Conservation (phyloP, 2,113 vertebrate genomes). For the Nycticryphes semicollaris region DNA sequence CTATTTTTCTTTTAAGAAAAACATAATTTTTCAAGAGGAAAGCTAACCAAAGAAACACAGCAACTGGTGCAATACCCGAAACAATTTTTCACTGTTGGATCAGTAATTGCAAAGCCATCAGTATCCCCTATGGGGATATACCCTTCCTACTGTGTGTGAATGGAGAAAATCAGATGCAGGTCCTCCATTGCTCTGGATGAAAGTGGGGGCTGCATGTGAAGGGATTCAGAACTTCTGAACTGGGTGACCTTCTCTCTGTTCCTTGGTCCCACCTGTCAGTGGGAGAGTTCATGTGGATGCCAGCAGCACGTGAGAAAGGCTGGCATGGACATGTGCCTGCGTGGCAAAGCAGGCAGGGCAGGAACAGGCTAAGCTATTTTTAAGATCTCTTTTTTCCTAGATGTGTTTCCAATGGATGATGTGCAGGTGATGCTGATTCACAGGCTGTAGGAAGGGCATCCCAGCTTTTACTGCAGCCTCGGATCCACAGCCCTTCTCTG, state of each 20-base stretch:
- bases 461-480: background rate
- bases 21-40: background rate
- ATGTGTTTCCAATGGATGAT: background rate
- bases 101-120: background rate
- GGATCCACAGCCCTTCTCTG: background rate
- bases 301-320: background rate
- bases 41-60: background rate
- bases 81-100: background rate
- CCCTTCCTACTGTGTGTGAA: background rate
- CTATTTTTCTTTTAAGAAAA: background rate
- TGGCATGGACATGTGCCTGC: fast-evolving
- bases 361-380: background rate
- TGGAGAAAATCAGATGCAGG: background rate
- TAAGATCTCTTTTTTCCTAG: background rate
- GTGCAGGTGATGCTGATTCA: background rate
- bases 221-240: background rate
- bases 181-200: background rate
- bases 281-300: background rate
- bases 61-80: background rate
- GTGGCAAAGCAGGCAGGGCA: background rate
- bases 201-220: background rate
- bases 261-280: background rate
- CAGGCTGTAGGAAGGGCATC: background rate
- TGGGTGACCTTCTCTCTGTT: background rate
- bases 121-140: background rate